phyloP scores from a whole-genome alignment of 2,113 vertebrate species.

The Rhinoderma darwinii region DNA sequence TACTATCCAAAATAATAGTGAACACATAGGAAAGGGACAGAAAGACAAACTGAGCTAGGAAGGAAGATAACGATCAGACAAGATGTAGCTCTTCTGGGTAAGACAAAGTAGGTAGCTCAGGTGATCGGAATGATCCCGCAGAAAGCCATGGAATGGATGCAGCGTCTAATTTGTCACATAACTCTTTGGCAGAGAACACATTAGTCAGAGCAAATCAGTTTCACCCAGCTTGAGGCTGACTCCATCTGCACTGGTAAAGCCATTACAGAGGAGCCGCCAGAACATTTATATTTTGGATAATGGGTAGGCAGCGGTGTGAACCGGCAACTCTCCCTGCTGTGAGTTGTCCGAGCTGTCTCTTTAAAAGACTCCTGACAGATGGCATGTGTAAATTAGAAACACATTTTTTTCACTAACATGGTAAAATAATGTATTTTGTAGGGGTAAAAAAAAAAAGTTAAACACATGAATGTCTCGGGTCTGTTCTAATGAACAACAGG shows the following conservation, averaged over 20 bases:
- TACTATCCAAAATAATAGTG: background rate
- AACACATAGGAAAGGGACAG: background rate
- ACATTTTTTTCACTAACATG: constrained; percentile 55
- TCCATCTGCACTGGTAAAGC: constrained; percentile 50
- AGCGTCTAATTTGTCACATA: constrained; percentile 39
- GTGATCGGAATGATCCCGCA: constrained; percentile 5
- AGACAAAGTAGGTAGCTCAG: background rate
- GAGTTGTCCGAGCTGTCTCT: constrained; percentile 60
- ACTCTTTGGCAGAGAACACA: constrained; percentile 25
- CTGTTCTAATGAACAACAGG: constrained; percentile 10
- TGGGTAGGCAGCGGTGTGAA: constrained; percentile 37
- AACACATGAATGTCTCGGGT: constrained; percentile 4
- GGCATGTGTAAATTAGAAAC: constrained; percentile 38
- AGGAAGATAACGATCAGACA: background rate
- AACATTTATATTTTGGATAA: constrained; percentile 52
- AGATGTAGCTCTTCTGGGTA: background rate
- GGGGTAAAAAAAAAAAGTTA: background rate
- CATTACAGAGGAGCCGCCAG: constrained; percentile 37
- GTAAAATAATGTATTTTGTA: constrained; percentile 20
- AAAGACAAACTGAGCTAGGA: background rate
- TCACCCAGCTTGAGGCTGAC: constrained; percentile 53
- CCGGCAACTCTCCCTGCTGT: constrained; percentile 43
- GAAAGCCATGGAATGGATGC: constrained; percentile 37
- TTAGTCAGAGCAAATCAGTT: constrained; percentile 53
- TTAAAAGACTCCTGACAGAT: constrained; percentile 35